phyloP scores from a whole-genome alignment of 2,797 vertebrate genomes.

The Lacerta bilineata region DNA sequence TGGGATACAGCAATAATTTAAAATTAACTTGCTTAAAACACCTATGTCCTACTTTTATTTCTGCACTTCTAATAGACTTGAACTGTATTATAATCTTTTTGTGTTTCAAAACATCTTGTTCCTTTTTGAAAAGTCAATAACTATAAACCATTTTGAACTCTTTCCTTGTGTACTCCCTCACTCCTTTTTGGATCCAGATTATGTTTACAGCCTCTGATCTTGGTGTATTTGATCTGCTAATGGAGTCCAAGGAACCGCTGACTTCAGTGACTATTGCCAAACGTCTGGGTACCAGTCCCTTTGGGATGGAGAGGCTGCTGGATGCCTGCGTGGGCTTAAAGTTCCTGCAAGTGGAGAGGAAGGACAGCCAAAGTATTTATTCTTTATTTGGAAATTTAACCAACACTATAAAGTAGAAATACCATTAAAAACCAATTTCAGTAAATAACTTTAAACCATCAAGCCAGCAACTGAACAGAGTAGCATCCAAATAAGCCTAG shows the following conservation, averaged over 20 bases:
- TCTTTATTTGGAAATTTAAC: too few species aligned
- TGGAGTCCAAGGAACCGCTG: constrained; percentile 78
- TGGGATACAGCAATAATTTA: too few species aligned
- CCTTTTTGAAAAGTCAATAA: too few species aligned
- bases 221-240: constrained; percentile 89
- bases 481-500: too few species aligned
- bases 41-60: too few species aligned
- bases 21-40: too few species aligned
- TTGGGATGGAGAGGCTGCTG: constrained; percentile 85
- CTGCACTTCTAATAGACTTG: too few species aligned
- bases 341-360: constrained; percentile 80
- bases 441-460: not conserved
- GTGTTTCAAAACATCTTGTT: too few species aligned
- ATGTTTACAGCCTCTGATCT: constrained; percentile 91
- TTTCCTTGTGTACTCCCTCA: not conserved
- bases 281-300: constrained; percentile 77
- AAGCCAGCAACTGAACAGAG: not conserved
- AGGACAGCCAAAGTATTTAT: constrained; percentile 77
- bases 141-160: not conserved
- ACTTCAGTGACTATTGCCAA: constrained; percentile 79
- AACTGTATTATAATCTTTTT: too few species aligned
- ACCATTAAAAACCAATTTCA: too few species aligned
- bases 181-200: constrained; percentile 74
- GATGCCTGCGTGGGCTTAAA: constrained; percentile 86
- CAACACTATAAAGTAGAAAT: too few species aligned